A percentile compares a stretch with the other conserved stretches of the same genome.
phyloP scores from a whole-genome alignment of 1,140 invertebrate genomes.

The Drosophila mayri region DNA sequence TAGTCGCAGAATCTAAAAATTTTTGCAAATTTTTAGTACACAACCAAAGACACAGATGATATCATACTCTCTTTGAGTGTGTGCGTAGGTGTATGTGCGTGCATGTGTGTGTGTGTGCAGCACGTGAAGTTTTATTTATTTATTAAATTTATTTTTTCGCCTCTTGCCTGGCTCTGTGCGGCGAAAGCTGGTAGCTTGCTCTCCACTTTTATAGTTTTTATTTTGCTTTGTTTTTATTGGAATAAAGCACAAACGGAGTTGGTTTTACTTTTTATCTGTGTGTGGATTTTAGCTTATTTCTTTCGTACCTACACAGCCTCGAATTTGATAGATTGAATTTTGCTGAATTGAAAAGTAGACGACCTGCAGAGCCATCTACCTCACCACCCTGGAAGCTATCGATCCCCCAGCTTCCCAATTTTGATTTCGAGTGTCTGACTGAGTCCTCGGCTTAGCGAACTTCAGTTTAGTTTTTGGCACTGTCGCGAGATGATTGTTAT shows the following conservation, averaged over 20 bases:
- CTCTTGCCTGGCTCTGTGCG: constrained; percentile 12
- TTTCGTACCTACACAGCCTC: constrained; percentile 17
- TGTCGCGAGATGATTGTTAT: constrained; percentile 13
- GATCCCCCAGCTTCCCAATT: constrained; percentile 10
- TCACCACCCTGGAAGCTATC: constrained; percentile 1
- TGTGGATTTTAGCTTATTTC: constrained; percentile 47
- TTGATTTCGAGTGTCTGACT: constrained; percentile 10
- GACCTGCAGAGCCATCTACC: not conserved
- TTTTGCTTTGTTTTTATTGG: constrained; percentile 6
- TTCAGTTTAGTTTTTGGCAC: not conserved
- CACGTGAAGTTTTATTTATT: constrained; percentile 78
- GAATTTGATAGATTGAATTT: constrained; percentile 70
- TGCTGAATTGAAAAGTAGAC: constrained; percentile 43
- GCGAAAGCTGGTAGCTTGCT: constrained; percentile 44
- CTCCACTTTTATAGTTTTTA: constrained; percentile 10
- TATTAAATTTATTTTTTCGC: constrained; percentile 56
- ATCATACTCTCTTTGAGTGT: constrained; percentile 20
- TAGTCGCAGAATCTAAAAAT: constrained; percentile 20
- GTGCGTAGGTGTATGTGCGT: not conserved
- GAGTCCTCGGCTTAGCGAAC: constrained; percentile 16
- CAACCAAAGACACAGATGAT: constrained; percentile 55
- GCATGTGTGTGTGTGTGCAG: constrained; percentile 11
- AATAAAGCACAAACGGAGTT: constrained; percentile 24
- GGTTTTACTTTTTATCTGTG: constrained; percentile 37
- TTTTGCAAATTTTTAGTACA: constrained; percentile 74